Conservation (phyloP, 2,888 invertebrate genomes). For the Drosophila anomalipes region DNA sequence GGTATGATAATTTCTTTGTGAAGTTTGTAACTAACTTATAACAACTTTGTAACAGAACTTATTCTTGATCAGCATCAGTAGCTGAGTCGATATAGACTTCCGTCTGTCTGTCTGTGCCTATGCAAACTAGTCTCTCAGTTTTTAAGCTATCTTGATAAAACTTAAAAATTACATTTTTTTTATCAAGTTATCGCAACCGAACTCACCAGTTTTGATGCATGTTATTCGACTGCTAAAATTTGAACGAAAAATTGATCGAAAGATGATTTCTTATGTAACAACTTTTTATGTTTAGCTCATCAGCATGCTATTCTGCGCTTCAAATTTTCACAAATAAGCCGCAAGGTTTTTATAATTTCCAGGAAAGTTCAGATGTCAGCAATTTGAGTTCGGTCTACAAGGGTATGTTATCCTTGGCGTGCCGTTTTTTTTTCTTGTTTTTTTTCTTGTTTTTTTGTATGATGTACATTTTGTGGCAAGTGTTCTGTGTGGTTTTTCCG, state of each 20-base stretch:
- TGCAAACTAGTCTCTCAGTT: background rate
- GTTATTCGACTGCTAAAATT: background rate
- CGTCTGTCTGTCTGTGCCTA: background rate
- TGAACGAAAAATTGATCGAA: background rate
- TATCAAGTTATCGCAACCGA: background rate
- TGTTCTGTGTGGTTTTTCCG: background rate
- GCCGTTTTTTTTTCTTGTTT: background rate
- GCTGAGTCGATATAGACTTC: background rate
- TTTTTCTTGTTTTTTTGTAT: slow-evolving; percentile 5
- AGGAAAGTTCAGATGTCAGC: background rate
- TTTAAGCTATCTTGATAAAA: background rate
- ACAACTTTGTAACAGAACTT: background rate
- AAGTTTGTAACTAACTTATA: background rate
- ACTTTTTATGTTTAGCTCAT: background rate
- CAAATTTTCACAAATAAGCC: background rate
- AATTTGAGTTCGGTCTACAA: background rate
- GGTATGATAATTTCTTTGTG: background rate
- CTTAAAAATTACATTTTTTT: background rate
- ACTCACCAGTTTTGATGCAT: background rate
- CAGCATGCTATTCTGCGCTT: background rate
- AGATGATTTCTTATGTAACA: no score
- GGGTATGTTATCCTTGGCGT: background rate
- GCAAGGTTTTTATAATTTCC: background rate
- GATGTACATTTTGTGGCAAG: slow-evolving; percentile 8
- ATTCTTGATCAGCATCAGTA: background rate